phyloP scores from a whole-genome alignment of 2,888 invertebrate genomes.

The Bimastos eiseni region DNA sequence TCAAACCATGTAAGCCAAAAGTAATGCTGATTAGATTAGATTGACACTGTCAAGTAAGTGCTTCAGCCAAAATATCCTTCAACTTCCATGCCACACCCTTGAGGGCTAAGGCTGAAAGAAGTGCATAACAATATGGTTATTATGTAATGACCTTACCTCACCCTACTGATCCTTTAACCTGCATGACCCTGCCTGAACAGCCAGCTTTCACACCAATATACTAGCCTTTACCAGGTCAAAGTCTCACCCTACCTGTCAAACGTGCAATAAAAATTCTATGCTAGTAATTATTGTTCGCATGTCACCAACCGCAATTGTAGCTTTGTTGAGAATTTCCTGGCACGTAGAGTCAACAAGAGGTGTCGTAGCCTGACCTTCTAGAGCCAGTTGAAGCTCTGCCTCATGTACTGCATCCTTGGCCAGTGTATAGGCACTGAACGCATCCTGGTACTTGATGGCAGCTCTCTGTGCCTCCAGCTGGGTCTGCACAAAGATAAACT shows the following conservation, averaged over 20 bases:
- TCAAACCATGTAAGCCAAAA: background rate
- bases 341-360: constrained; percentile 92
- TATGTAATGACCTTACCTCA: background rate
- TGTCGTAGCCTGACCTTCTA: constrained; percentile 47
- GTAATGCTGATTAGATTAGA: background rate
- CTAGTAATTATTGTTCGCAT: no score
- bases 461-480: background rate
- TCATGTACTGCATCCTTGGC: constrained; percentile 90
- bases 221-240: no score
- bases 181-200: no score
- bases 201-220: no score
- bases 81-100: background rate
- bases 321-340: constrained; percentile 96
- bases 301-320: constrained; percentile 70
- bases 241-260: no score
- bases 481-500: background rate
- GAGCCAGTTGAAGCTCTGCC: constrained; percentile 79
- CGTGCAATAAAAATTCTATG: no score
- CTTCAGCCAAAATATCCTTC: background rate
- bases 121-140: background rate
- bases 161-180: no score
- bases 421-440: constrained; percentile 63
- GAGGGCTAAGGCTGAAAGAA: background rate
- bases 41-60: background rate
- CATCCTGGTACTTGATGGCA: background rate